phyloP scores from a whole-genome alignment of 2,113 vertebrate genomes.

The Sylvia atricapilla region DNA sequence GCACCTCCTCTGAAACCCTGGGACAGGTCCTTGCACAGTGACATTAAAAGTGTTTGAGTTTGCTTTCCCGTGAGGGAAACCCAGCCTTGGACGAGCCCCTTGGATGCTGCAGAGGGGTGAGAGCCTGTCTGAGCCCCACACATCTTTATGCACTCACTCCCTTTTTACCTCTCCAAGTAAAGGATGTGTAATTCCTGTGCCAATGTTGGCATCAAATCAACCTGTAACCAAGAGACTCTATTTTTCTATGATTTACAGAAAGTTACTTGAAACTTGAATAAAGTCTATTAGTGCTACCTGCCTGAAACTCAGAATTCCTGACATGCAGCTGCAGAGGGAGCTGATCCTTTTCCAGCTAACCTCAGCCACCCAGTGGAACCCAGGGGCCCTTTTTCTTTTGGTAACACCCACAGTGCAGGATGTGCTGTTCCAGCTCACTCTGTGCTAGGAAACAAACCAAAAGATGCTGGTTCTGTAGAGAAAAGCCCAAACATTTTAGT shows the following conservation, averaged over 20 bases:
- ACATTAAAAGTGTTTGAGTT: not conserved
- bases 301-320: not conserved
- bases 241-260: constrained; percentile 45
- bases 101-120: not conserved
- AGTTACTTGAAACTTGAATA: constrained; percentile 4
- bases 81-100: not conserved
- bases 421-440: not conserved
- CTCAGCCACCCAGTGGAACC: not conserved
- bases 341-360: not conserved
- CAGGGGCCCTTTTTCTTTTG: not conserved
- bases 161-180: not conserved
- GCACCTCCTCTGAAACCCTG: not conserved
- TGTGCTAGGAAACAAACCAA: not conserved
- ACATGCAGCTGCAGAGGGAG: not conserved
- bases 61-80: not conserved
- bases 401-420: not conserved
- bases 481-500: not conserved
- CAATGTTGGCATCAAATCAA: not conserved
- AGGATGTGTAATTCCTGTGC: not conserved
- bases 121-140: not conserved
- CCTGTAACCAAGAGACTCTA: not conserved
- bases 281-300: not conserved
- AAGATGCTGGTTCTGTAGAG: not conserved
- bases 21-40: not conserved
- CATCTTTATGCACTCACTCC: not conserved